These are phyloP conservation scores for Melipona quadrifasciata DNA, from an alignment of 1,140 invertebrate genomes.

Conservation along the genomic window DNA sequence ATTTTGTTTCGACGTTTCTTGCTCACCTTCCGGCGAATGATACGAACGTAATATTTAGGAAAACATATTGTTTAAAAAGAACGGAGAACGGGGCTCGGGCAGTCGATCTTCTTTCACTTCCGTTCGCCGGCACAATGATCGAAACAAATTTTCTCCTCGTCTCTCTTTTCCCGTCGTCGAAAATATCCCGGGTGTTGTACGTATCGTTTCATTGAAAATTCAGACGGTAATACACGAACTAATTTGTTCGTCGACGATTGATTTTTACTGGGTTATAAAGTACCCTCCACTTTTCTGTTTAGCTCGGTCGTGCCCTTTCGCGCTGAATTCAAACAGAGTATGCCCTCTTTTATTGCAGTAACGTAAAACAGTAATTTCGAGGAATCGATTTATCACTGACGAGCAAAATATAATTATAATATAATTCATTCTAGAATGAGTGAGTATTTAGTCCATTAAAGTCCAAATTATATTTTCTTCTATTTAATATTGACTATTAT, in stretches of 20 bases:
- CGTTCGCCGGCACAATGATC: neutral
- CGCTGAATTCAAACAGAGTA: neutral
- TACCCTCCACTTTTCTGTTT: neutral
- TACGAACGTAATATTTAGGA: neutral
- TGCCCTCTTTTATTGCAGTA: neutral
- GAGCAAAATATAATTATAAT: too few species aligned
- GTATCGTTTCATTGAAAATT: neutral
- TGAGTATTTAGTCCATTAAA: too few species aligned
- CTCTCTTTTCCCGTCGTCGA: neutral
- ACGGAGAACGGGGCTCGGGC: neutral
- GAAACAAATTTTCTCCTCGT: neutral
- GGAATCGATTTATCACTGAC: too few species aligned
- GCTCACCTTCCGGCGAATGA: neutral
- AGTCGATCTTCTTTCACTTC: neutral
- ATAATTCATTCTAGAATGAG: too few species aligned
- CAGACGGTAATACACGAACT: neutral
- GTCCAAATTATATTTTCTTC: too few species aligned
- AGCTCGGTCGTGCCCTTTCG: neutral
- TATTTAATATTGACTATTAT: too few species aligned
- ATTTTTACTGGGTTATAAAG: neutral
- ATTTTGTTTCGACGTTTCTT: neutral
- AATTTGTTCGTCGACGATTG: neutral
- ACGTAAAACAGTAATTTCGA: too few species aligned
- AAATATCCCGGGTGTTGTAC: neutral
- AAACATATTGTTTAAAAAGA: neutral